Percentiles rank a stretch among this genome's conserved stretches.
Conservation (phyloP, 2,113 vertebrate genomes). For the Mola mola region DNA sequence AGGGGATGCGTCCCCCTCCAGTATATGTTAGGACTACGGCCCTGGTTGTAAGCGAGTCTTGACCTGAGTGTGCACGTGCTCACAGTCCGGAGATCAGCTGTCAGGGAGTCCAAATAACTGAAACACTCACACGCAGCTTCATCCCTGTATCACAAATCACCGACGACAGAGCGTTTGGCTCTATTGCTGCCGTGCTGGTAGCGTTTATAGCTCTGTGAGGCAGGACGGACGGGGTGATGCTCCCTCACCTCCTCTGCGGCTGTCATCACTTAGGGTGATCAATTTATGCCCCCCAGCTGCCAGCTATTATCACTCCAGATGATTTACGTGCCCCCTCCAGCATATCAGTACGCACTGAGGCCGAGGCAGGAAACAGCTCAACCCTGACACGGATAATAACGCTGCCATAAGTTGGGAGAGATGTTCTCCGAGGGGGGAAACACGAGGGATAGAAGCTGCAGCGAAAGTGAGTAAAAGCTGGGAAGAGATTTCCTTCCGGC, state of each 20-base stretch:
- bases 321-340: constrained; percentile 33
- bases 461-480: constrained; percentile 10
- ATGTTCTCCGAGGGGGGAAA: constrained; percentile 25
- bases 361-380: constrained; percentile 45
- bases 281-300: constrained; percentile 48
- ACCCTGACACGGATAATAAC: constrained; percentile 47
- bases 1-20: background rate
- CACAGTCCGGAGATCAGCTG: constrained; percentile 25
- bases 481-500: constrained; percentile 35
- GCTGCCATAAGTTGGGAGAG: constrained; percentile 37
- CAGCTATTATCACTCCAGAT: constrained; percentile 48
- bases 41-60: background rate
- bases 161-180: constrained; percentile 14
- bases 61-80: background rate
- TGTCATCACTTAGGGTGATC: constrained; percentile 51
- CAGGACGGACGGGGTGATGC: constrained; percentile 44
- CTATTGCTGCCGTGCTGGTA: constrained; percentile 49
- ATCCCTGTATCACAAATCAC: constrained; percentile 29
- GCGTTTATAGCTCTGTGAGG: constrained; percentile 69
- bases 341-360: constrained; percentile 28
- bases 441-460: constrained; percentile 16
- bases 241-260: constrained; percentile 29
- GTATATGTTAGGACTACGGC: background rate
- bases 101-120: constrained; percentile 30
- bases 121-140: too few species aligned